Evolutionary conservation across 2,797 vertebrate species (phyloP).

Genomic region (Poecilia gillii): DNA sequence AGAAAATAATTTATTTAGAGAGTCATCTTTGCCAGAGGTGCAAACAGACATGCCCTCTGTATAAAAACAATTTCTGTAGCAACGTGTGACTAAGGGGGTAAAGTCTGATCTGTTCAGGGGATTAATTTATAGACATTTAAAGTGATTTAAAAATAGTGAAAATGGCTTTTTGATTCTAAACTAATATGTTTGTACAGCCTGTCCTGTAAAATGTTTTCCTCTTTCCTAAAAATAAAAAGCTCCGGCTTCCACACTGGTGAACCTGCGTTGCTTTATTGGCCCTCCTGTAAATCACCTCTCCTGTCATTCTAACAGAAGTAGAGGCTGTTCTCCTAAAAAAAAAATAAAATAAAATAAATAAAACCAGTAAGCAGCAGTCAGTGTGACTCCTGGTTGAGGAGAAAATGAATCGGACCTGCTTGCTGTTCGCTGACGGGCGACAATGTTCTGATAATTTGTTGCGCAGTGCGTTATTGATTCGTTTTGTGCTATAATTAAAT

Average conservation of each 20-base stretch:
- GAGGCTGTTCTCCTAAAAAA: slow-evolving; percentile 33
- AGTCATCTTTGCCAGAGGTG: background rate
- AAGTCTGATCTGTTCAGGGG: slow-evolving; percentile 7
- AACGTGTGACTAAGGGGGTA: slow-evolving; percentile 2
- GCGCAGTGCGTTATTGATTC: slow-evolving; percentile 55
- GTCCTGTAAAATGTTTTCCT: slow-evolving; percentile 57
- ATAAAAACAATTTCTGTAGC: slow-evolving; percentile 17
- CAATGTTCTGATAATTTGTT: slow-evolving; percentile 54
- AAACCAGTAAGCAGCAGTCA: slow-evolving; percentile 17
- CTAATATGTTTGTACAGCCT: slow-evolving; percentile 42
- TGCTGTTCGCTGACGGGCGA: slow-evolving; percentile 37
- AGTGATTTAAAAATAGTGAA: slow-evolving; percentile 49
- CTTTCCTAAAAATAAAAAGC: slow-evolving; percentile 77
- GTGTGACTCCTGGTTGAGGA: background rate
- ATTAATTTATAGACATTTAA: slow-evolving; percentile 27
- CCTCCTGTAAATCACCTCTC: slow-evolving; percentile 52
- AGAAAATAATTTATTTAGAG: background rate
- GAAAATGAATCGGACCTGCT: slow-evolving; percentile 6
- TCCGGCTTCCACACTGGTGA: slow-evolving; percentile 57
- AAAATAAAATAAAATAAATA: background rate
- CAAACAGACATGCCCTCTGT: background rate
- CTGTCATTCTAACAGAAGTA: slow-evolving; percentile 49
- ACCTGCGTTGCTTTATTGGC: slow-evolving; percentile 56
- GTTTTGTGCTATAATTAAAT: slow-evolving; percentile 63
- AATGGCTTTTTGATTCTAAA: slow-evolving; percentile 21